phyloP scores from a whole-genome alignment of 2,113 vertebrate genomes.

The Megaptera novaeangliae region DNA sequence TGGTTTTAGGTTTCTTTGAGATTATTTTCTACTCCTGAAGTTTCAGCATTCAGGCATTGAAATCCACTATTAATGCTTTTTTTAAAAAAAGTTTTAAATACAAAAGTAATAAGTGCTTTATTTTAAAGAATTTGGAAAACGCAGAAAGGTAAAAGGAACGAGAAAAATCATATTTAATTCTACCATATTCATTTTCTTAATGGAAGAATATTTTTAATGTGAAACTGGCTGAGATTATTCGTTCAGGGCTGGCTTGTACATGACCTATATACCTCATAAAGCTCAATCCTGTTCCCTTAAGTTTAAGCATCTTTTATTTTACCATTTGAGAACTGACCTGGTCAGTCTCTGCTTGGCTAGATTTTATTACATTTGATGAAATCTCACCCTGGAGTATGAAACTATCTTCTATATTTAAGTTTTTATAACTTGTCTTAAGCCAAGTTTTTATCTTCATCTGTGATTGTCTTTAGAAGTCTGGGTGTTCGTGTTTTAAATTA shows the following conservation, averaged over 20 bases:
- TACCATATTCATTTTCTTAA: background rate
- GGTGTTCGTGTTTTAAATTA: slow-evolving; percentile 30
- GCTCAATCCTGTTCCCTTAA: slow-evolving; percentile 39
- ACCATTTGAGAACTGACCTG: slow-evolving; percentile 41
- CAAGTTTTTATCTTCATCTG: slow-evolving; percentile 32
- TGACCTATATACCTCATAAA: slow-evolving; percentile 30
- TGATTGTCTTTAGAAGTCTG: slow-evolving; percentile 33
- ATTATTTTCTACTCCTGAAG: slow-evolving; percentile 33
- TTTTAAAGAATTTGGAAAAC: slow-evolving; percentile 31
- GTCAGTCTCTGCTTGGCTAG: slow-evolving; percentile 7
- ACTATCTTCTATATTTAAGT: slow-evolving; percentile 40
- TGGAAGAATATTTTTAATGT: slow-evolving; percentile 39
- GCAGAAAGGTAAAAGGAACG: background rate
- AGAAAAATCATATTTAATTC: slow-evolving; percentile 23
- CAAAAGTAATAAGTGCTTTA: slow-evolving; percentile 30
- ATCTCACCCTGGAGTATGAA: slow-evolving; percentile 32
- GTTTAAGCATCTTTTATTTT: slow-evolving; percentile 49
- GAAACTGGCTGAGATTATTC: slow-evolving; percentile 27
- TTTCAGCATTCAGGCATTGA: background rate
- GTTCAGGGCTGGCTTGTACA: background rate
- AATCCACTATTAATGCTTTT: background rate
- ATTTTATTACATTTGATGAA: slow-evolving; percentile 54
- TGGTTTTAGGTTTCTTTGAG: slow-evolving; percentile 41
- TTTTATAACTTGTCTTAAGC: slow-evolving; percentile 48
- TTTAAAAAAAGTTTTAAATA: background rate